Evolutionary conservation across 2,888 invertebrate genomes (phyloP), one percentile per base, ranked within the genome.

Genomic region (Torymus aiolomorphi): DNA sequence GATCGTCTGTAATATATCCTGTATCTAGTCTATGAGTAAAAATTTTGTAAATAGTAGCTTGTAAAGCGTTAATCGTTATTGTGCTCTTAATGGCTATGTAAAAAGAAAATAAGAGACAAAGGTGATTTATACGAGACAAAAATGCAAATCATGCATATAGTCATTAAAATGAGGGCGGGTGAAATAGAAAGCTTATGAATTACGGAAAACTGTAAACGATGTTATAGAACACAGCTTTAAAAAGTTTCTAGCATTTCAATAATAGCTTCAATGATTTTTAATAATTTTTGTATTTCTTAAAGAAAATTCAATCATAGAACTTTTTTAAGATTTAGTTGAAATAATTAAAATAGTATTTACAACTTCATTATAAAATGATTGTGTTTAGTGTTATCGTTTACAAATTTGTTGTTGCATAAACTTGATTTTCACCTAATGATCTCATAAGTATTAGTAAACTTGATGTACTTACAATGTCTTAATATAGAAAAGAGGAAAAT

Each of bases 61-160:
- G 72, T 81, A 81, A 76, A 79, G 65, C 74, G 79, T 81, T 81
- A 79, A 81, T 76, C 76, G 79, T 81, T 79, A 81, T 74, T 67
- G 69, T 78, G 72, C 75, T 81, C 76, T 61, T 76, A 78, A 72
- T 66, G 72, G 76, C 72, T 76, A 81, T 81, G 78, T 76, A 78
- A 81, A 78, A 69, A 42, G 42, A 54, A 76, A n/a, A 57, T 61
- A 51, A 65, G 16, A 79, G 51, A 65, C 57, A 49, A 59, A 76
- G 66, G 42, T 63, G 52, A 76, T 80, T 77, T 80, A 54, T 74
- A 77, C 56, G 61, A 74, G 63, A 54, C 57, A 24, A 59, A n/a
- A 69, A 65, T 70, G 63, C 51, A 65, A 8, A 77, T 51, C 70
- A 1, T 74, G 56, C 69, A 59, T 70, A 61, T n/a, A 66, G 24